A percentile compares a stretch with the other conserved stretches of the same genome.
Evolutionary conservation across 35 echinoderm and acorn worm genomes (phyloP).

Genomic region (Amphiura filiformis): DNA sequence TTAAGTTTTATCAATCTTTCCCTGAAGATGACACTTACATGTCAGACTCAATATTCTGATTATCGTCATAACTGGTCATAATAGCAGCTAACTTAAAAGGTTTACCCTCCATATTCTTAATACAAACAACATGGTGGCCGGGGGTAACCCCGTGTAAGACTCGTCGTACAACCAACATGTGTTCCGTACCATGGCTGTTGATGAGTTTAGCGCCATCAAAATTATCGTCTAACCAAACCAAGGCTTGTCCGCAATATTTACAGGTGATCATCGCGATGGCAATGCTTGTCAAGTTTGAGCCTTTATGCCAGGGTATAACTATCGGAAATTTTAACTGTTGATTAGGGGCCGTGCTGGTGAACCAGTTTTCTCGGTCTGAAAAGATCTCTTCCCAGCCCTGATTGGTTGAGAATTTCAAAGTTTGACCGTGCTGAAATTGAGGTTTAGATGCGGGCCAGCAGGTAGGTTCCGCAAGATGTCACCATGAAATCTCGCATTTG

Average conservation of each 20-base stretch:
- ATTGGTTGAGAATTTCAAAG: slow-evolving; percentile 26
- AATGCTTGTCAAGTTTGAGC: slow-evolving; percentile 35
- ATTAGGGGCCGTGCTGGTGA: slow-evolving; percentile 43
- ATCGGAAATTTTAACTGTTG: slow-evolving; percentile 60
- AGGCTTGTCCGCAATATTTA: slow-evolving; percentile 71
- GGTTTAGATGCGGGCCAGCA: slow-evolving; percentile 75
- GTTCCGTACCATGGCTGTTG: slow-evolving; percentile 24
- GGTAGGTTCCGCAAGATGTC: not conserved
- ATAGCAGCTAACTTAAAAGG: slow-evolving; percentile 67
- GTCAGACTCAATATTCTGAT: not conserved
- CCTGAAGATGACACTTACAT: too few relatives aligned
- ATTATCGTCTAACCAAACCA: slow-evolving; percentile 56
- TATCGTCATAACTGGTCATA: slow-evolving; percentile 51
- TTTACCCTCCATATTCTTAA: slow-evolving; percentile 70
- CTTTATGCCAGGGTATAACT: slow-evolving; percentile 15
- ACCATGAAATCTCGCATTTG: not conserved
- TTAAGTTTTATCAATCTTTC: too few relatives aligned
- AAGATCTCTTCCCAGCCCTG: slow-evolving; percentile 58
- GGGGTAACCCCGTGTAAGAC: slow-evolving; percentile 29
- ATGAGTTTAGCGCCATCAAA: slow-evolving; percentile 56
- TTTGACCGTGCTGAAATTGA: slow-evolving; percentile 23
- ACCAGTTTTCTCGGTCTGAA: slow-evolving; percentile 74
- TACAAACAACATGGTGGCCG: slow-evolving; percentile 41
- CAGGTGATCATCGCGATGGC: slow-evolving; percentile 52
- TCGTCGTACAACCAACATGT: slow-evolving; percentile 45